Evolutionary conservation across 2,888 invertebrate genomes (phyloP).

Genomic region (Quadroppia sp.): DNA sequence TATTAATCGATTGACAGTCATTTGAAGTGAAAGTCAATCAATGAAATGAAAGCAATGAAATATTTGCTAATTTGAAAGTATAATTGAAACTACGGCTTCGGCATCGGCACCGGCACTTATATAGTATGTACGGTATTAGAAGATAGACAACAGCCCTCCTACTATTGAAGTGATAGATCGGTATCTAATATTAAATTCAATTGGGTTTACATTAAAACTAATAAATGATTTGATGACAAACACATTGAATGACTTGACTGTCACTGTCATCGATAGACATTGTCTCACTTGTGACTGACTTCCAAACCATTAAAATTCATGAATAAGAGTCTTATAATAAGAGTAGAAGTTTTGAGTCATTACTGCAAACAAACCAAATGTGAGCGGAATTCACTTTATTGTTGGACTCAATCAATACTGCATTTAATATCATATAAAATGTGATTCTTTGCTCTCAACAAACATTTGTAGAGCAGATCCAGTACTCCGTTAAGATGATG

Average conservation of each 20-base stretch:
- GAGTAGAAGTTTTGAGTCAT: background rate
- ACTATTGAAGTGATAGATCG: background rate
- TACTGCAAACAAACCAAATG: constrained; percentile 10
- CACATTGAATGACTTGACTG: constrained; percentile 5
- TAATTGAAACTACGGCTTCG: background rate
- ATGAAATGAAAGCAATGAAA: background rate
- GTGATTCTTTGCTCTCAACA: background rate
- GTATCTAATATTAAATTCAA: constrained; percentile 13
- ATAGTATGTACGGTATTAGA: no score
- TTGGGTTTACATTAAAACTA: background rate
- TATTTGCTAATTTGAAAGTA: constrained; percentile 28
- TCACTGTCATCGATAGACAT: constrained; percentile 33
- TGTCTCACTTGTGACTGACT: constrained; percentile 6
- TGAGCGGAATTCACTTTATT: background rate
- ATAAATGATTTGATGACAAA: constrained; percentile 13
- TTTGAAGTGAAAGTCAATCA: no score
- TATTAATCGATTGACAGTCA: no score
- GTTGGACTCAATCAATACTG: background rate
- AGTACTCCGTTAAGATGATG: constrained; percentile 7
- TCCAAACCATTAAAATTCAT: constrained; percentile 32
- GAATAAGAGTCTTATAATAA: background rate
- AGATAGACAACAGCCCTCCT: background rate
- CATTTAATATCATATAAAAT: constrained; percentile 18
- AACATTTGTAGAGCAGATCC: background rate
- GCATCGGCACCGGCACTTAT: background rate